Conservation (phyloP, 2,797 vertebrate genomes). For the Neostethus bicornis region DNA sequence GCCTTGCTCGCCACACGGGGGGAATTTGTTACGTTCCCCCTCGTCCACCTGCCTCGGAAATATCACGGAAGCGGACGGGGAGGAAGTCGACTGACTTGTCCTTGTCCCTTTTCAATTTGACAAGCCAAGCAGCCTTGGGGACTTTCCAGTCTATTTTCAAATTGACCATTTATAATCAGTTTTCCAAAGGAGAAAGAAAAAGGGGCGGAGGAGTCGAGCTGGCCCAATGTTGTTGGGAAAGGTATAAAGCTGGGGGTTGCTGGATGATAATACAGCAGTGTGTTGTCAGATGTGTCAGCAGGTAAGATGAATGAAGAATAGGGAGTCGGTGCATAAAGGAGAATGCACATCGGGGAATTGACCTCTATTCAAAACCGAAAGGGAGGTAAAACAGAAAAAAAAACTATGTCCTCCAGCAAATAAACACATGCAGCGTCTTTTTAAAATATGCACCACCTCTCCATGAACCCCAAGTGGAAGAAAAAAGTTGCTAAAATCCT, state of each 20-base stretch:
- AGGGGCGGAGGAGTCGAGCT: constrained; percentile 56
- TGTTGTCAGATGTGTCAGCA: constrained; percentile 77
- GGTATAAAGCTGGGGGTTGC: constrained; percentile 64
- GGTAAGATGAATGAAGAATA: constrained; percentile 75
- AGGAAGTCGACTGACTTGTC: constrained; percentile 75
- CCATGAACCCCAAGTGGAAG: constrained; percentile 59
- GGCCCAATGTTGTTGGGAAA: constrained; percentile 58
- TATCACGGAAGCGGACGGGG: constrained; percentile 62
- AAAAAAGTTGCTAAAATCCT: constrained; percentile 35
- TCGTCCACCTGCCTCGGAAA: constrained; percentile 63
- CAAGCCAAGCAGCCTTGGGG: constrained; percentile 82
- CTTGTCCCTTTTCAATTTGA: constrained; percentile 84
- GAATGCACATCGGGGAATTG: constrained; percentile 64
- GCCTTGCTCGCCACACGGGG: constrained; percentile 58
- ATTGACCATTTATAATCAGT: constrained; percentile 86
- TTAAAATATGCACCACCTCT: constrained; percentile 66
- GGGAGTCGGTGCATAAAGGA: constrained; percentile 62
- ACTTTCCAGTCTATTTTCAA: constrained; percentile 84
- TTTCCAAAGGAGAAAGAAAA: constrained; percentile 75
- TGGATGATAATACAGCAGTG: constrained; percentile 68
- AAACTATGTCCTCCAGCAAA: constrained; percentile 67
- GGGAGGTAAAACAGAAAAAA: constrained; percentile 36
- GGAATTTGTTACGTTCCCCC: constrained; percentile 79
- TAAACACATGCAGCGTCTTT: constrained; percentile 54
- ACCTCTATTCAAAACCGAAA: constrained; percentile 68